Base-by-base conservation (phyloP, 37 sponge, comb jelly and placozoan species). In the Geodia barretti region DNA sequence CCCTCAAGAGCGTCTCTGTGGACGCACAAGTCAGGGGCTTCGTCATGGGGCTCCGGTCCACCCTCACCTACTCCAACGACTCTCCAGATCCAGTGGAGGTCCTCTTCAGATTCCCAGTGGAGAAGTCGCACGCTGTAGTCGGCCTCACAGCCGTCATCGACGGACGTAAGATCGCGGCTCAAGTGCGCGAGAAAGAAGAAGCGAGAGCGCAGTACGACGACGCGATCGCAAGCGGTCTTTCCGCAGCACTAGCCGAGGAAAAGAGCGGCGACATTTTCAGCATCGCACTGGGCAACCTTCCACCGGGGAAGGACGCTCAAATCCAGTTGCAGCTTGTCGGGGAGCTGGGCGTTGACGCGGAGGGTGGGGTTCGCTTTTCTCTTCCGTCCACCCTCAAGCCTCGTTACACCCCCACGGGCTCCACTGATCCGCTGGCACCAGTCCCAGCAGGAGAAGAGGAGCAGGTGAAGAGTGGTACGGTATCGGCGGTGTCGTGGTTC, bases 211-310 rank as follows among this genome's bases (percentile, higher is more conserved):
- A 66, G 70, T 95, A 91, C 64, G 86, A 91, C 28, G 87, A 95
- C 33, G 95, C 92, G 29, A 80, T 91, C 0, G 78, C 89, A 47
- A 79, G 89, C 38, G 95, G 92, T 1, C 37, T 42, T 54, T 86
- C 92, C 74, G 95, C 95, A 41, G 83, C 84, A 2, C 40, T 86
- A 4, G 92, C 54, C 14, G 90, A 95, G 61, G 88, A 95, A 69
- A 81, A 86, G 70, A 54, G 69, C 1, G 84, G 84, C 43, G 95
- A 95, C 80, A 91, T 95, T 30, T 79, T 95, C 79, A 88, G 87
- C 66, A 74, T 93, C 38, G 64, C 74, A 54, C 84, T 93, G 28
- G 94, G 94, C 19, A 93, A 93, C 59, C 84, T 93, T 25, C 90
- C 94, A 39, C 87, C 90, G 17, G 59, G 76, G 36, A 75, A 68